Base-by-base conservation (phyloP, 2,888 invertebrate species). In the Idaea dimidiata region DNA sequence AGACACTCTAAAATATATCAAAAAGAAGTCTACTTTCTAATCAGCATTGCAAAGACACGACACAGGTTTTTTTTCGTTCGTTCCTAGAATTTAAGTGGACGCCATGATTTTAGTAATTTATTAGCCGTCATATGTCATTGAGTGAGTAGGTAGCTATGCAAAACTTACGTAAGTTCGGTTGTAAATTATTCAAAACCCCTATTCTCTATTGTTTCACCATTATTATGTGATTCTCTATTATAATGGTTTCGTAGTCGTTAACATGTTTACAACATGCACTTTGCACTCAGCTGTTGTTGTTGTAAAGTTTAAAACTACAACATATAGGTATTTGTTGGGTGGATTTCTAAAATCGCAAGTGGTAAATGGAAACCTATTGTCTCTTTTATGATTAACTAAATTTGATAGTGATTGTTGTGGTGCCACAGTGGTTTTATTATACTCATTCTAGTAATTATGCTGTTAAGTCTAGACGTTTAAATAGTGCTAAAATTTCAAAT, bases 131-230 rank as follows among this genome's bases (percentile, higher is more conserved):
- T n/a, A 24, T 24, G 24, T 24, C 24, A 24, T 5, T 24, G 24
- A n/a, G n/a, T n/a, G 10, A 32, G 10, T 10, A 8, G 32, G 32
- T 32, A 32, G 43, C 14, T 10, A 43, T 14, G 43, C 7, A 14
- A 43, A 43, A 43, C 43, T 43, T 43, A 43, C 43, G 43, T 43
- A 43, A 43, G 10, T 43, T 43, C 3, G 10, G 14, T 14, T 43
- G 2, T 7, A 43, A 43, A 43, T 43, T 43, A 43, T 43, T 43
- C 43, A 43, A 43, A 43, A 14, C 81, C 83, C 79, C 81, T 80
- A 85, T 82, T 81, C 83, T 78, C 77, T 80, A 82, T 81, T 78
- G 80, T 43, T 43, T 43, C 43, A 10, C 79, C 76, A 79, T 81
- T 81, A 81, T 77, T 76, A 79, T 43, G 79, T 79, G 83, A 76